These are phyloP conservation scores for Pantherophis vulpinus DNA, from an alignment of 2,797 vertebrate species.

Conservation along the genomic window DNA sequence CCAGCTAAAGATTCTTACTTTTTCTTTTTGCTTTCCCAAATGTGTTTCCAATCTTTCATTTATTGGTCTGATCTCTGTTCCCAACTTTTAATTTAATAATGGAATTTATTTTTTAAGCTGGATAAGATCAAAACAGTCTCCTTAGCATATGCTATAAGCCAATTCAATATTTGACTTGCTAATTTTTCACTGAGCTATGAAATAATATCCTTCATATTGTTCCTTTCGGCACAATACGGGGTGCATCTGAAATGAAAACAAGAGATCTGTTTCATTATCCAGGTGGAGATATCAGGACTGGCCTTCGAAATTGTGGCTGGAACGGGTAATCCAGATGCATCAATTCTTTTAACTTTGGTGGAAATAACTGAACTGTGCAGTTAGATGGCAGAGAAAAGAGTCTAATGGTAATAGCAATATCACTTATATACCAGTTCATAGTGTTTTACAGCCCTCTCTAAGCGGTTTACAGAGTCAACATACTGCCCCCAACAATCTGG, in stretches of 20 bases:
- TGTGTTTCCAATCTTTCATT: constrained; percentile 68
- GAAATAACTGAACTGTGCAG: accelerated
- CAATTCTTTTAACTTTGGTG: accelerated
- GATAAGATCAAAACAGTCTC: constrained; percentile 87
- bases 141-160: constrained; percentile 80
- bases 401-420: not conserved
- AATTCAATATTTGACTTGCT: constrained; percentile 89
- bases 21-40: constrained; percentile 62
- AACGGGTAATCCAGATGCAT: not conserved
- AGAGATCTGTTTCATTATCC: constrained; percentile 28
- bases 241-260: constrained; percentile 66
- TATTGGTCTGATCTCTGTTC: constrained; percentile 76
- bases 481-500: not conserved
- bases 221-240: constrained; percentile 63
- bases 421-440: not conserved
- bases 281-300: constrained; percentile 16
- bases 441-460: not conserved
- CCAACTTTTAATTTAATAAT: constrained; percentile 82
- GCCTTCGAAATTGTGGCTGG: constrained; percentile 4
- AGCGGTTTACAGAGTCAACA: not conserved
- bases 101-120: constrained; percentile 78
- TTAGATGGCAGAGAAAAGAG: accelerated
- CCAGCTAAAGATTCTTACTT: constrained; percentile 55
- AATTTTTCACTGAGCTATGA: constrained; percentile 81
- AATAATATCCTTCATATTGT: constrained; percentile 80